Percentiles rank a stretch among this genome's conserved stretches.
phyloP scores from a whole-genome alignment of 2,113 vertebrate genomes.

The Lutjanus erythropterus region DNA sequence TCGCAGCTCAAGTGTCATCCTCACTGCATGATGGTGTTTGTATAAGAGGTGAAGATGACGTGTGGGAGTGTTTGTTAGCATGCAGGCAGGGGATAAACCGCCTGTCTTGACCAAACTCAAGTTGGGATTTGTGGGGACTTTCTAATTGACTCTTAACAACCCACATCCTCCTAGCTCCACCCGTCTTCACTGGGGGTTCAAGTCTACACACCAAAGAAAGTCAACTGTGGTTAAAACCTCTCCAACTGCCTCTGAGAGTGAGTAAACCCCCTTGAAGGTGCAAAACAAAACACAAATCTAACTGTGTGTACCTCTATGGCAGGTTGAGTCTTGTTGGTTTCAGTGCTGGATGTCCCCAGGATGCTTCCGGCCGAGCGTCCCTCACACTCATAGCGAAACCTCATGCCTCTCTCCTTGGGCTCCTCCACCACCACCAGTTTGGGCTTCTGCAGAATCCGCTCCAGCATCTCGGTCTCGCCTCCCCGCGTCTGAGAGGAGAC shows the following conservation, averaged over 20 bases:
- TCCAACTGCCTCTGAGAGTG: background rate
- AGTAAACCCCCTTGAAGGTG: constrained; percentile 42
- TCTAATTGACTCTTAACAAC: constrained; percentile 55
- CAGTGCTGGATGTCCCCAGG: constrained; percentile 89
- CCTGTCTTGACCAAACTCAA: constrained; percentile 35
- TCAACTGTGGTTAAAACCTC: constrained; percentile 22
- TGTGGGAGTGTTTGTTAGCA: constrained; percentile 9
- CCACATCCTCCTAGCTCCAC: constrained; percentile 46
- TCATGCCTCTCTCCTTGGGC: constrained; percentile 95
- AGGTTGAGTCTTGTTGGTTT: constrained; percentile 91
- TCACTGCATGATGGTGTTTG: background rate
- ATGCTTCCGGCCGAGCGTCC: constrained; percentile 94
- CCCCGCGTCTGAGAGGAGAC: constrained; percentile 22
- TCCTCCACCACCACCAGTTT: constrained; percentile 90
- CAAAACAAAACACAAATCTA: constrained; percentile 2
- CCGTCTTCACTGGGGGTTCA: background rate
- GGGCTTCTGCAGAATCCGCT: constrained; percentile 82
- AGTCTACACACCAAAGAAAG: constrained; percentile 2
- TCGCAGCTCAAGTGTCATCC: rapidly evolving
- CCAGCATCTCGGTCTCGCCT: constrained; percentile 68
- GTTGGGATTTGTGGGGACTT: constrained; percentile 68
- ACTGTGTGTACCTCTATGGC: constrained; percentile 85
- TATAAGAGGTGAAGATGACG: background rate
- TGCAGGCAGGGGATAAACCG: constrained; percentile 31
- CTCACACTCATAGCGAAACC: constrained; percentile 95